Evolutionary conservation across 2,888 invertebrate species (phyloP), one percentile per base, ranked within the genome.

Genomic region (Acanthosepion esculentum): DNA sequence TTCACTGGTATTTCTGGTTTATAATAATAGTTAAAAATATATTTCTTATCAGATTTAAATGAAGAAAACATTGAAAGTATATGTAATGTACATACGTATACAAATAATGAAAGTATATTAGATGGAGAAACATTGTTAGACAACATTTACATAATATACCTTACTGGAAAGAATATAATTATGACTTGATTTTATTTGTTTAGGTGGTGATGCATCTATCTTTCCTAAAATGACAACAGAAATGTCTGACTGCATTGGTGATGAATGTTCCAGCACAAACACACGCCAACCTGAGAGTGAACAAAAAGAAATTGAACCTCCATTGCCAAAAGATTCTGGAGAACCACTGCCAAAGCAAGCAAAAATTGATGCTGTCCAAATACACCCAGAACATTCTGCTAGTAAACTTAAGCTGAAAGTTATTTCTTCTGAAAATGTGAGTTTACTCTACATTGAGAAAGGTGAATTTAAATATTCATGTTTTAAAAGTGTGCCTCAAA

Each of bases 121-220:
- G 20, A 33, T 12, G 12, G 12, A 15, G n/a, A 78, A 78, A 78
- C 78, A n/a, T 0, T 78, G 15, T 78, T n/a, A 50, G 33, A 20
- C 92, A 48, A 53, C 92, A 92, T 29, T 59, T 23, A 3, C 20
- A 59, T 23, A 59, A 59, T 7, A 59, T 59, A 23, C 23, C 6
- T 23, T 59, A 23, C 23, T 23, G 23, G 59, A 59, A 23, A 59
- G 26, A 20, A 59, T 59, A 59, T 6, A 8, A 12, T 59, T 20
- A 26, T 7, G 23, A 59, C 59, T 59, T 59, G 59, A 59, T 59
- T 23, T 59, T 20, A 59, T 59, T 59, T 59, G 59, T 92, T 93
- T 93, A 97, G 97, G 97, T 98, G 99, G 99, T 0, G 99, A 99
- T 98, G 99, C 99, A 29, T 98, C 99, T 41, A 99, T 99, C 96